These are phyloP conservation scores for Cnemophilus loriae DNA, from an alignment of 2,113 vertebrate species.

Conservation along the genomic window DNA sequence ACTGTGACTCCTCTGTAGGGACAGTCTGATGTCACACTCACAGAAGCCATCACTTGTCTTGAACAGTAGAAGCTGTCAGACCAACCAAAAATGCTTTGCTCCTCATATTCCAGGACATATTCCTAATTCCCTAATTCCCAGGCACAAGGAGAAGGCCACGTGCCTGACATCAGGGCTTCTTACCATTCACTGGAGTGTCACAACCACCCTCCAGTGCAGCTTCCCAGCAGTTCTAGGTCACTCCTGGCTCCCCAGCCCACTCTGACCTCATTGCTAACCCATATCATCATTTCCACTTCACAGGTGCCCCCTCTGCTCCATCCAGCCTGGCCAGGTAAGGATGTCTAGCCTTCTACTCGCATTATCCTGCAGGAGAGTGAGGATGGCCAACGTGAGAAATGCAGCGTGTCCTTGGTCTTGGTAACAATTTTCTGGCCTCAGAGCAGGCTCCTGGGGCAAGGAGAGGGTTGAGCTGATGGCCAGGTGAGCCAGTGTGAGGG, in stretches of 20 bases:
- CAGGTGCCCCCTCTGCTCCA: conserved; percentile 13
- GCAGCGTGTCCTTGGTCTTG: background rate
- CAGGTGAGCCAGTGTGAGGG: background rate
- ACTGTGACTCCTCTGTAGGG: rapidly evolving
- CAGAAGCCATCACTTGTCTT: background rate
- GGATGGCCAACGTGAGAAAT: background rate
- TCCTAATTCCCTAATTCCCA: background rate
- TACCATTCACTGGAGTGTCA: background rate
- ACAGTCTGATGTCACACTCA: background rate
- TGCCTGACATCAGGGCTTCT: background rate
- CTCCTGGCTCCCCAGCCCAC: background rate
- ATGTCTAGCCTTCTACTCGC: background rate
- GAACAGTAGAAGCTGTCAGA: background rate
- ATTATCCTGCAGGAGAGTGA: background rate
- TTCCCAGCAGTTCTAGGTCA: background rate
- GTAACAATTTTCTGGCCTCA: background rate
- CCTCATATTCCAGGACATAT: background rate
- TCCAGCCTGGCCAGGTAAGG: conserved; percentile 49
- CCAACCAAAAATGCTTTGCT: background rate
- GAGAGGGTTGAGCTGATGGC: background rate
- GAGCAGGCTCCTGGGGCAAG: background rate
- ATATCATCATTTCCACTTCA: background rate
- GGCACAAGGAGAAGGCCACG: rapidly evolving
- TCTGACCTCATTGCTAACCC: background rate
- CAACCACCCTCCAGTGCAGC: background rate